Evolutionary conservation across 2,797 vertebrate species (phyloP).

Genomic region (Enteromius fasciolatus): DNA sequence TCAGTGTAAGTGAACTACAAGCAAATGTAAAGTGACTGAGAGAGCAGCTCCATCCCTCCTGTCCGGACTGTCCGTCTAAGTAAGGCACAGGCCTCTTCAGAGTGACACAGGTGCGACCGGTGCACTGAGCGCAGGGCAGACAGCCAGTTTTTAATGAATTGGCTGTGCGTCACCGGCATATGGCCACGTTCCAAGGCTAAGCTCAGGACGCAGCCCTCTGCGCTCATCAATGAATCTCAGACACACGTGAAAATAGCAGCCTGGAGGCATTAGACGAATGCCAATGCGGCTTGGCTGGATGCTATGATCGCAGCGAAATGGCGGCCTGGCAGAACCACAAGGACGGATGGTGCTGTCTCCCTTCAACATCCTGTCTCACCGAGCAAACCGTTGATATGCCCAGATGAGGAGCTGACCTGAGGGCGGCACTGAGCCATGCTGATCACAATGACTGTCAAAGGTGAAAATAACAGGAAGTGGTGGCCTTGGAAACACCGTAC

Average conservation of each 20-base stretch:
- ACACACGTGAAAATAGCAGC: constrained; percentile 59
- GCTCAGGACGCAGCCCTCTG: constrained; percentile 56
- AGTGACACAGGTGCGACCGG: constrained; percentile 59
- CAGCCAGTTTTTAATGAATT: constrained; percentile 61
- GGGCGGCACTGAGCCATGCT: not conserved
- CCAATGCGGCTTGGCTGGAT: constrained; percentile 40
- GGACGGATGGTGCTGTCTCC: not conserved
- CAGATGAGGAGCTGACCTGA: constrained; percentile 14
- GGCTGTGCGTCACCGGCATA: constrained; percentile 53
- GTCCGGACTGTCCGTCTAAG: constrained; percentile 43
- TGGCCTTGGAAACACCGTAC: constrained; percentile 23
- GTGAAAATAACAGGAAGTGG: constrained; percentile 29
- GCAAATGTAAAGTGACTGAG: constrained; percentile 32
- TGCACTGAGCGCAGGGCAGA: constrained; percentile 47
- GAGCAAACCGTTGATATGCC: not conserved
- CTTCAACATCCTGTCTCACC: constrained; percentile 14
- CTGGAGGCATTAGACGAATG: constrained; percentile 48
- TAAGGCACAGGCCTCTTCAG: constrained; percentile 35
- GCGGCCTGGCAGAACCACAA: constrained; percentile 6
- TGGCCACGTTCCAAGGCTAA: constrained; percentile 58
- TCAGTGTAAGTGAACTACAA: constrained; percentile 38
- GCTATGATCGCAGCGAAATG: constrained; percentile 25
- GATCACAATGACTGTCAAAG: constrained; percentile 34
- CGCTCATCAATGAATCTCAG: constrained; percentile 59
- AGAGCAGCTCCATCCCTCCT: constrained; percentile 17